phyloP scores from a whole-genome alignment of 2,113 vertebrate genomes.

The Microcebus murinus region DNA sequence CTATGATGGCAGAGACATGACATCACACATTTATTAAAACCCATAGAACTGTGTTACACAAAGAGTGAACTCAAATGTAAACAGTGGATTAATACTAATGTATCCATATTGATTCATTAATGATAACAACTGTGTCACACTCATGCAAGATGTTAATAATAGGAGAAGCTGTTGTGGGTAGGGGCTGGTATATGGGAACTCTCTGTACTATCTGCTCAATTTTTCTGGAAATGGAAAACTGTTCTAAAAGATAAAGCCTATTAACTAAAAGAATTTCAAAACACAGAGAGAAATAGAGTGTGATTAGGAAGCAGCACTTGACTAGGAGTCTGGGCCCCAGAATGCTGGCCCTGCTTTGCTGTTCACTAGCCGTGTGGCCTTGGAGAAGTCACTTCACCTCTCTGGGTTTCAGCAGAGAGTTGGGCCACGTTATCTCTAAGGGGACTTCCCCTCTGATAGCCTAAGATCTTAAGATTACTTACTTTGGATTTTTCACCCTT shows the following conservation, averaged over 20 bases:
- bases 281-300: background rate
- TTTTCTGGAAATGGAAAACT: background rate
- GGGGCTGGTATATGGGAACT: background rate
- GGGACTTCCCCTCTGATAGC: background rate
- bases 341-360: background rate
- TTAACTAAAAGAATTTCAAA: background rate
- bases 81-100: background rate
- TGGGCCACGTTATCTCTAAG: background rate
- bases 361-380: background rate
- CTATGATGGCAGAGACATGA: background rate
- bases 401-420: background rate
- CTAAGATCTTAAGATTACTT: background rate
- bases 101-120: background rate
- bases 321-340: background rate
- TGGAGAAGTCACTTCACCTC: background rate
- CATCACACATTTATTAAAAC: background rate
- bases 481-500: constrained; percentile 25
- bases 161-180: background rate
- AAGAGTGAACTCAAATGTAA: background rate
- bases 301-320: background rate
- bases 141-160: background rate
- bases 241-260: background rate
- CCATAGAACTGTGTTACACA: background rate
- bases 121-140: background rate
- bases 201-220: background rate